Evolutionary conservation across 64 coral and sea anemone species (phyloP).

Genomic region (Astreopora myriophthalma): DNA sequence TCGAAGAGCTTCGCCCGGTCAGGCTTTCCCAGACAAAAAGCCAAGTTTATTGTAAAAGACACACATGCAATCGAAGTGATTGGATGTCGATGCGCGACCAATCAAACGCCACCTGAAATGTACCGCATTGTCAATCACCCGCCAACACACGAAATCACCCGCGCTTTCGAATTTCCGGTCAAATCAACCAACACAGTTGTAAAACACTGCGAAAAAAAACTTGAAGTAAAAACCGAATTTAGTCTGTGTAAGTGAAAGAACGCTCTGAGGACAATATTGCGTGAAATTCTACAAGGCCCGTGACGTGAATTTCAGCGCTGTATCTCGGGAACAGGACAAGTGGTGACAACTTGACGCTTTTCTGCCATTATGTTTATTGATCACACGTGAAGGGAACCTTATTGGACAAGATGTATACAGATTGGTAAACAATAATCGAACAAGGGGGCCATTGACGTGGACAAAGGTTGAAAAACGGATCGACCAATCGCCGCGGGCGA

Average conservation of each 20-base stretch:
- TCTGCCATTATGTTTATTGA: slow-evolving; percentile 73
- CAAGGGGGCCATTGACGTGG: slow-evolving; percentile 51
- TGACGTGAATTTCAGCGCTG: slow-evolving; percentile 10
- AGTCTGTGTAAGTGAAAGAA: slow-evolving; percentile 2
- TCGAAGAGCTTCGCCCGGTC: slow-evolving; percentile 52
- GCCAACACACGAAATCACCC: slow-evolving; percentile 70
- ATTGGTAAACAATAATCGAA: slow-evolving; percentile 62
- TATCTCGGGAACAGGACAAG: slow-evolving; percentile 13
- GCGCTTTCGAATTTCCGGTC: slow-evolving; percentile 56
- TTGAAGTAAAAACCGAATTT: not conserved
- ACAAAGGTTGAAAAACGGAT: slow-evolving; percentile 35
- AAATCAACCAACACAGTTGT: slow-evolving; percentile 25
- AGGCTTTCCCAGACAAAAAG: slow-evolving; percentile 72
- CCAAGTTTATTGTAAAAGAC: slow-evolving; percentile 82
- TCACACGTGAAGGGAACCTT: slow-evolving; percentile 36
- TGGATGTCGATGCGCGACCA: slow-evolving; percentile 68
- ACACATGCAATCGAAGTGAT: slow-evolving; percentile 84
- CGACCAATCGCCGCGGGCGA: not conserved
- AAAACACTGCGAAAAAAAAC: slow-evolving; percentile 17
- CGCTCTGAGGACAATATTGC: not conserved
- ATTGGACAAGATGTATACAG: slow-evolving; percentile 57
- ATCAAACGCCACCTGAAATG: slow-evolving; percentile 49
- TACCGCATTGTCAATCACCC: slow-evolving; percentile 83
- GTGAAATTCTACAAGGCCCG: not conserved
- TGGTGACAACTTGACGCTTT: slow-evolving; percentile 62